Evolutionary conservation across 2,113 vertebrate species (phyloP).

Genomic region (Phalacrocorax aristotelis): DNA sequence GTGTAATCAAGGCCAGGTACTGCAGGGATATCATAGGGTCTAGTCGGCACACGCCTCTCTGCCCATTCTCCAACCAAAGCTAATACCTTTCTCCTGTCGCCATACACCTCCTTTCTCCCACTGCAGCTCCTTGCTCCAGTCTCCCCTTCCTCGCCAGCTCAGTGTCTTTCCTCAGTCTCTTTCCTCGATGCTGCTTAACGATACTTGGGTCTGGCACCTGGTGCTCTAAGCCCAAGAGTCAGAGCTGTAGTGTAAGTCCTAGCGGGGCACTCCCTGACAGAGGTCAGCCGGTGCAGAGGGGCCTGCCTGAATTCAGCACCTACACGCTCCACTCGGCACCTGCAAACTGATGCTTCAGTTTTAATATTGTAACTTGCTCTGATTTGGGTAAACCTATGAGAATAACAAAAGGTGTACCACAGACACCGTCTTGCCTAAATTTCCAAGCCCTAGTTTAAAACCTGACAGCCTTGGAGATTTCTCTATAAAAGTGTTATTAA

Average conservation of each 20-base stretch:
- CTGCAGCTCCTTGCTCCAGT: not conserved
- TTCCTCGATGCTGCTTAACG: not conserved
- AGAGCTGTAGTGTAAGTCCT: not conserved
- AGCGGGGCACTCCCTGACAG: not conserved
- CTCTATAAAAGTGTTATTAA: not conserved
- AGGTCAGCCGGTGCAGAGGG: rapidly evolving
- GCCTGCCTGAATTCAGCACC: not conserved
- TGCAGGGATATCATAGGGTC: not conserved
- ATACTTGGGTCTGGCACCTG: not conserved
- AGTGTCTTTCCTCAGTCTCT: not conserved
- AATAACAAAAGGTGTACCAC: not conserved
- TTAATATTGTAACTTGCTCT: not conserved
- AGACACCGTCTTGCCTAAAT: not conserved
- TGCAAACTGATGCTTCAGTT: not conserved
- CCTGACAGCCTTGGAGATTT: not conserved
- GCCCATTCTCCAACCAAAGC: not conserved
- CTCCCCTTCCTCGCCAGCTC: not conserved
- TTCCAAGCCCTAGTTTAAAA: not conserved
- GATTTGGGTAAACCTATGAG: not conserved
- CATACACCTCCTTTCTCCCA: not conserved
- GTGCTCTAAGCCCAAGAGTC: not conserved
- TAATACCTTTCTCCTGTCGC: rapidly evolving
- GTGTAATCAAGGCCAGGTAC: not conserved
- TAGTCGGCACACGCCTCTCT: not conserved
- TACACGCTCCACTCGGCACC: rapidly evolving